Conservation (phyloP, 2,113 vertebrate genomes). For the Dissostichus mawsoni region DNA sequence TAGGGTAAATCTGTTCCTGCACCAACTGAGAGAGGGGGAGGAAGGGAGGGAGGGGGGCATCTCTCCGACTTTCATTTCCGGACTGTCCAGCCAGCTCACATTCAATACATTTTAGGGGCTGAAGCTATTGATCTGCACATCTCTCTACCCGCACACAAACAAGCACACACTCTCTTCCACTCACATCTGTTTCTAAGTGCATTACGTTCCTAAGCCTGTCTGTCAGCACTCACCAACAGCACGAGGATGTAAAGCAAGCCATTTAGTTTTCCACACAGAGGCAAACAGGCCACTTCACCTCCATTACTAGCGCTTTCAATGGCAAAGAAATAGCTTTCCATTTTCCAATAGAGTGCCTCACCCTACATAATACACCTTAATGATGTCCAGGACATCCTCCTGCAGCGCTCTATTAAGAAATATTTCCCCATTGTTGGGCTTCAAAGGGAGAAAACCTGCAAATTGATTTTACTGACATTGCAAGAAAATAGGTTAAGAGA, state of each 20-base stretch:
- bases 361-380: slow-evolving; percentile 70
- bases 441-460: neutral
- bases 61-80: slow-evolving; percentile 77
- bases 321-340: slow-evolving; percentile 66
- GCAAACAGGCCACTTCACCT: slow-evolving; percentile 77
- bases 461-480: slow-evolving; percentile 24
- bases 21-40: slow-evolving; percentile 36
- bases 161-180: slow-evolving; percentile 48
- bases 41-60: slow-evolving; percentile 4
- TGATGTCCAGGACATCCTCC: slow-evolving; percentile 52
- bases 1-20: slow-evolving; percentile 84
- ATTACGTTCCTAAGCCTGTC: slow-evolving; percentile 70
- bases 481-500: slow-evolving; percentile 12
- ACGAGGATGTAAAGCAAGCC: slow-evolving; percentile 61
- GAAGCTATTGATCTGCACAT: slow-evolving; percentile 67
- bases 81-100: slow-evolving; percentile 73
- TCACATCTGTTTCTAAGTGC: slow-evolving; percentile 74
- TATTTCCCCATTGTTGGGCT: slow-evolving; percentile 42
- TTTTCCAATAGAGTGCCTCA: slow-evolving; percentile 64
- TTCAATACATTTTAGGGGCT: slow-evolving; percentile 85
- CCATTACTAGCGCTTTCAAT: slow-evolving; percentile 76
- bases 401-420: slow-evolving; percentile 42
- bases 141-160: slow-evolving; percentile 30
- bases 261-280: slow-evolving; percentile 76
- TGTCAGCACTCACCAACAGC: slow-evolving; percentile 72